phyloP scores from a whole-genome alignment of 2,888 invertebrate species.

The Trisateles emortualis region DNA sequence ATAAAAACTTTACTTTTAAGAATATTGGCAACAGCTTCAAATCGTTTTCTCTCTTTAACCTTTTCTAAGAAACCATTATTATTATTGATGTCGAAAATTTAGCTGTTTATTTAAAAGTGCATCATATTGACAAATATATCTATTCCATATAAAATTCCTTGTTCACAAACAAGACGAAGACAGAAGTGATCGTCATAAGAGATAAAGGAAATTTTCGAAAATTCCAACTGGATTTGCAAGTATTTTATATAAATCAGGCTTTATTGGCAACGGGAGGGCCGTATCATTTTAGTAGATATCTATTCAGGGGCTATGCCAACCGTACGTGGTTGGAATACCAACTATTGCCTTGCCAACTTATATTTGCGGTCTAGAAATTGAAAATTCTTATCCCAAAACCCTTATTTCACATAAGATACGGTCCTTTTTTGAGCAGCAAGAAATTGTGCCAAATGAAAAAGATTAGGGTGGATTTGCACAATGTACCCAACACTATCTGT shows the following conservation, averaged over 20 bases:
- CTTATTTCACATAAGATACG: constrained; percentile 29
- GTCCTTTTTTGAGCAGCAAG: constrained; percentile 22
- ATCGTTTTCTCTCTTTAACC: too few species aligned
- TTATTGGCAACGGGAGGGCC: constrained; percentile 80
- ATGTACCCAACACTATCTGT: constrained; percentile 74
- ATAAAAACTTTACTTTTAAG: too few species aligned
- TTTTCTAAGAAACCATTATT: too few species aligned
- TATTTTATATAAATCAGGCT: constrained; percentile 77
- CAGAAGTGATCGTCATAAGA: constrained; percentile 26
- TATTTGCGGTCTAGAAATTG: constrained; percentile 24
- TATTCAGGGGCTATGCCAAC: constrained; percentile 79
- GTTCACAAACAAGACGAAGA: constrained; percentile 35
- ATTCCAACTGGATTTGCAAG: constrained; percentile 61
- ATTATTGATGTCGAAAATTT: too few species aligned
- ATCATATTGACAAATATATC: constrained; percentile 12
- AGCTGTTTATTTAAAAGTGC: constrained; percentile 1
- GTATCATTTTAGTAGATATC: constrained; percentile 82
- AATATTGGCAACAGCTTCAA: too few species aligned
- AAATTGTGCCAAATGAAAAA: constrained; percentile 7
- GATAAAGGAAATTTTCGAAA: constrained; percentile 48
- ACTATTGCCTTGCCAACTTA: constrained; percentile 47
- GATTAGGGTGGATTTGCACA: constrained; percentile 50
- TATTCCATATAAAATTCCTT: constrained; percentile 17
- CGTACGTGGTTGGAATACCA: constrained; percentile 75
- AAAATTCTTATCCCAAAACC: constrained; percentile 8